Base-by-base conservation (phyloP, 2,888 invertebrate genomes). In the Ennomos erosarius region DNA sequence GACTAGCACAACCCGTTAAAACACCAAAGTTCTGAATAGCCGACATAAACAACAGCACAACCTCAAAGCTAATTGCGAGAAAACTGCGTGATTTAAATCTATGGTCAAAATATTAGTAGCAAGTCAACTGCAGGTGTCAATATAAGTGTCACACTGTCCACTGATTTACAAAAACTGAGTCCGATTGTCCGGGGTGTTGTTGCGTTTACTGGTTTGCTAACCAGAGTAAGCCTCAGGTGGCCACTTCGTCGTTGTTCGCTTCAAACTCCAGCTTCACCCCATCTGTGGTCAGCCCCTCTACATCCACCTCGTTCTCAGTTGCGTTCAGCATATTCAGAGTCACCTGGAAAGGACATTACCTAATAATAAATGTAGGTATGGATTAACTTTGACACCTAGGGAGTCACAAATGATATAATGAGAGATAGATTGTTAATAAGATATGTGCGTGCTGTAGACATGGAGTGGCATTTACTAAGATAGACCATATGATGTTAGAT, bases 301-400 rank as follows among this genome's bases (percentile, higher is more conserved):
- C 98, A 81, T 98, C 98, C 0, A 98, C 97, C 82, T 98, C 98
- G 59, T 96, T 96, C 80, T 98, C 98, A 0, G 97, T 95, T 0
- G 98, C 98, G 82, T 98, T 98, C 58, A 99, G 92, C 95, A 98
- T 98, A 79, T 98, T 98, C 35, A 98, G 90, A 0, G 98, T 98
- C 65, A 98, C 96, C 94, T 94, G 84, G 11, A 36, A 36, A 9
- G 38, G 33, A 33, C 9, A 26, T 13, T 26, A n/a, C n/a, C n/a
- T n/a, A 26, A 26, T 26, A 26, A 26, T 6, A 4, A 26, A 3
- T 26, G 26, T 26, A 26, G n/a, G n/a, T n/a, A n/a, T n/a, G n/a
- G n/a, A 26, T 26, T 0, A 1, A 26, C 26, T 26, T 26, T 26
- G 6, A 26, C 6, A 26, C 6, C 3, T 6, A 26, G 16, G 16